Evolutionary conservation across 2,888 invertebrate genomes (phyloP), one percentile per base, ranked within the genome.

Genomic region (Miltochrista miniata): DNA sequence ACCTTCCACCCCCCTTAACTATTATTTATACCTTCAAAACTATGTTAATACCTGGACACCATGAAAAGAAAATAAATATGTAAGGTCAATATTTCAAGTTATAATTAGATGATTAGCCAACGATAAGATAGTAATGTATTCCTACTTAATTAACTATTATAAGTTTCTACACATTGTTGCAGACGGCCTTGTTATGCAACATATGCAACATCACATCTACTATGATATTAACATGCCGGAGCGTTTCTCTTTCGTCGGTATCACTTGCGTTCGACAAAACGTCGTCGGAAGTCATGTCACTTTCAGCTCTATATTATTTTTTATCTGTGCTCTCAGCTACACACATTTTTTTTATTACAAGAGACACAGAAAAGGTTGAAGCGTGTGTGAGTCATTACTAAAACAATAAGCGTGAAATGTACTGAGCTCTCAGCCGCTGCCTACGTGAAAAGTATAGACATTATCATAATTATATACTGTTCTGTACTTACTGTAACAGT

Each of bases 111-210:
- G 59, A 61, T 68, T 69, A 61, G 67, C 64, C 70, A 68, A 68
- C 61, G 68, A 68, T 66, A 64, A 63, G 64, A 66, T 64, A 59
- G 40, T 68, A 68, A 68, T 68, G 36, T 68, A 70, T 67, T 67
- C 60, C 61, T 59, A 55, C 61, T 69, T 67, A 69, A 67, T 67
- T 70, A 70, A 68, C 61, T 68, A 58, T 64, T 67, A 68, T 70
- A 57, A 62, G 64, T 68, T 68, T 70, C 68, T 70, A 68, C 68
- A 68, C 58, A 68, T 68, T 70, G 70, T 67, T 68, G 70, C 68
- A 67, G 64, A 62, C 70, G 70, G 64, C 68, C 68, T 68, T 68
- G 70, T 68, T 67, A 62, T 52, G 60, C 70, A 68, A 63, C 50
- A 48, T 58, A 49, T 67, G 70, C 68, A 70, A 69, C 58, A 66